Conservation (phyloP, 2,888 invertebrate species). For the Cheilosia vernalis region DNA sequence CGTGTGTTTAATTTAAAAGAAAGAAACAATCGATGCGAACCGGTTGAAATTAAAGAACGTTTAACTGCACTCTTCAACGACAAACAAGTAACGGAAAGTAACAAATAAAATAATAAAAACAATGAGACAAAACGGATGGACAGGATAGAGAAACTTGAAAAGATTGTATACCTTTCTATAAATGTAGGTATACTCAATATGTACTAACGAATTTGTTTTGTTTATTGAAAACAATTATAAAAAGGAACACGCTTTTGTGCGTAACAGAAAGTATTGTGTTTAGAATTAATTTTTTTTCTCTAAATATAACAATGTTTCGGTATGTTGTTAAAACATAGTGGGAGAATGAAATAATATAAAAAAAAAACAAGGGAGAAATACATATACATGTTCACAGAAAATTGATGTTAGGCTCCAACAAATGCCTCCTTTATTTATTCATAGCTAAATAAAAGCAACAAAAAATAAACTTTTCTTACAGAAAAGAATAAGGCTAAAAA, state of each 20-base stretch:
- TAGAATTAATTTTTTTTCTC: conserved; percentile 1
- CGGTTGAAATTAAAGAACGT: conserved; percentile 1
- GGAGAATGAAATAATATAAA: conserved; percentile 1
- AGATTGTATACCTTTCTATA: background rate
- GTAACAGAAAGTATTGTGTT: conserved; percentile 7
- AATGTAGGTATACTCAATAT: conserved; percentile 11
- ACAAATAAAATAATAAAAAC: conserved; percentile 1
- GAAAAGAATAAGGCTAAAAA: conserved; percentile 16
- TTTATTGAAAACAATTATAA: conserved; percentile 12
- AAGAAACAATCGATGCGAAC: conserved; percentile 11
- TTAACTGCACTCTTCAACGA: background rate
- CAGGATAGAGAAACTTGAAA: conserved; percentile 70
- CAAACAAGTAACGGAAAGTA: conserved; percentile 1
- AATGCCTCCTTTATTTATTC: conserved; percentile 36
- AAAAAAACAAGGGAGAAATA: conserved; percentile 10
- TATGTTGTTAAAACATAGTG: conserved; percentile 16
- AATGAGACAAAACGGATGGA: conserved; percentile 26
- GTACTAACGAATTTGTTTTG: conserved; percentile 39
- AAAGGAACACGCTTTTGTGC: conserved; percentile 3
- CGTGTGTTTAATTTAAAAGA: conserved; percentile 10
- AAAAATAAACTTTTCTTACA: conserved; percentile 4
- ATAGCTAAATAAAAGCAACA: conserved; percentile 6
- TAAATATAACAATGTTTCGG: conserved; percentile 18
- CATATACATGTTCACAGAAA: conserved; percentile 25
- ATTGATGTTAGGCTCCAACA: conserved; percentile 31